These are phyloP conservation scores for Amphiura filiformis DNA, from an alignment of 35 echinoderm and acorn worm genomes.

Conservation along the genomic window DNA sequence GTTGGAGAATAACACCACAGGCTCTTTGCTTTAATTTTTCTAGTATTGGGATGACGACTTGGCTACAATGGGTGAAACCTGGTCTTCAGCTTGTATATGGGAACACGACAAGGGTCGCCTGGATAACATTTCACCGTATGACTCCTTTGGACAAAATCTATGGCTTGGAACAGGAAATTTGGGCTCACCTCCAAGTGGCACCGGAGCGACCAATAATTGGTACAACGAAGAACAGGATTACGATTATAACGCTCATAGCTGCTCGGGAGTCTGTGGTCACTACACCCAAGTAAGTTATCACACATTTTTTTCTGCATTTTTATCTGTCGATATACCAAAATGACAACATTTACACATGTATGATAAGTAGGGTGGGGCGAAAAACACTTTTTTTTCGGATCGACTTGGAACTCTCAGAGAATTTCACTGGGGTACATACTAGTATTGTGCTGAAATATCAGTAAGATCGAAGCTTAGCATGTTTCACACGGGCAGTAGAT, in stretches of 20 bases:
- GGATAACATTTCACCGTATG: slow-evolving; percentile 20
- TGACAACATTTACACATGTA: neutral
- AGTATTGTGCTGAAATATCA: no score
- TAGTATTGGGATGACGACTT: slow-evolving; percentile 53
- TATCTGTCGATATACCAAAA: neutral
- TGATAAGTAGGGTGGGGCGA: neutral
- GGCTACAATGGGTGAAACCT: slow-evolving; percentile 33
- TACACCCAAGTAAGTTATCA: slow-evolving; percentile 52
- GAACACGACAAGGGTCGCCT: slow-evolving; percentile 18
- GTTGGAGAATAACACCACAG: no score
- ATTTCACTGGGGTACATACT: no score
- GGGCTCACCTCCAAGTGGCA: neutral
- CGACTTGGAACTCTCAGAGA: no score
- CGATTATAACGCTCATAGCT: slow-evolving; percentile 1
- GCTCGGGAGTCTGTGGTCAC: slow-evolving; percentile 42
- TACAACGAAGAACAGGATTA: slow-evolving; percentile 37
- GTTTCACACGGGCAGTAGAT: no score
- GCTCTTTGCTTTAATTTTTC: neutral
- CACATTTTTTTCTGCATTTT: neutral
- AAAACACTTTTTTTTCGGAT: no score
- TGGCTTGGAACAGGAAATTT: slow-evolving; percentile 5
- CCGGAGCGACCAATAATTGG: slow-evolving; percentile 36
- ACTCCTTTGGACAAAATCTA: slow-evolving; percentile 46
- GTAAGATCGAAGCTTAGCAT: no score
- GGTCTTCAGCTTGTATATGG: slow-evolving; percentile 31